Evolutionary conservation across 2,113 vertebrate genomes (phyloP).

Genomic region (Corythornis cristatus): DNA sequence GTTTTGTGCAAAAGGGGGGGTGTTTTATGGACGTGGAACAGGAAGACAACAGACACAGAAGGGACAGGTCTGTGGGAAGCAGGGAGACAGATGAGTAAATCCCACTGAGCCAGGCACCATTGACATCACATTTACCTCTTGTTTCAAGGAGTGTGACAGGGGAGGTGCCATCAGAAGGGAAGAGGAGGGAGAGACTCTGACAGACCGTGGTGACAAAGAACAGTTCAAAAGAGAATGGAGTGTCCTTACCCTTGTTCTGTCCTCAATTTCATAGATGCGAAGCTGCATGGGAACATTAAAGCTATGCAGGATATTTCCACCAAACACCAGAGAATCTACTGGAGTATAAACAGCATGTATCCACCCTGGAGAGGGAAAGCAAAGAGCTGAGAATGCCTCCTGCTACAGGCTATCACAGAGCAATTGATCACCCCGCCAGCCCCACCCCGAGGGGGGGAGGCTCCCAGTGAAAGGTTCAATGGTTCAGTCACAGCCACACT

Average conservation of each 20-base stretch:
- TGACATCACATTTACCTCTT: slow-evolving; percentile 31
- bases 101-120: slow-evolving; percentile 17
- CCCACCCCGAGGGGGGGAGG: neutral
- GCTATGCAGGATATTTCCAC: slow-evolving; percentile 98
- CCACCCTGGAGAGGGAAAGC: slow-evolving; percentile 84
- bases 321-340: slow-evolving; percentile 94
- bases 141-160: neutral
- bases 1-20: neutral
- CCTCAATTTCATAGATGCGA: slow-evolving; percentile 94
- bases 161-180: neutral
- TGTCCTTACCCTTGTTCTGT: slow-evolving; percentile 91
- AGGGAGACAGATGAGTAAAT: neutral
- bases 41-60: slow-evolving; percentile 38
- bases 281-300: slow-evolving; percentile 99
- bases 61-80: neutral
- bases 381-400: slow-evolving; percentile 41
- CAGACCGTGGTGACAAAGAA: slow-evolving; percentile 1
- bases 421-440: neutral
- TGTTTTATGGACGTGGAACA: slow-evolving; percentile 4
- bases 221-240: slow-evolving; percentile 34
- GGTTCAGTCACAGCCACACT: neutral
- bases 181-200: neutral
- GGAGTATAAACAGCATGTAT: slow-evolving; percentile 98
- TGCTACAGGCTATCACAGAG: neutral
- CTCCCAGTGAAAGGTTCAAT: neutral